Base-by-base conservation (phyloP, 2,888 invertebrate genomes). In the Cistogaster globosa region DNA sequence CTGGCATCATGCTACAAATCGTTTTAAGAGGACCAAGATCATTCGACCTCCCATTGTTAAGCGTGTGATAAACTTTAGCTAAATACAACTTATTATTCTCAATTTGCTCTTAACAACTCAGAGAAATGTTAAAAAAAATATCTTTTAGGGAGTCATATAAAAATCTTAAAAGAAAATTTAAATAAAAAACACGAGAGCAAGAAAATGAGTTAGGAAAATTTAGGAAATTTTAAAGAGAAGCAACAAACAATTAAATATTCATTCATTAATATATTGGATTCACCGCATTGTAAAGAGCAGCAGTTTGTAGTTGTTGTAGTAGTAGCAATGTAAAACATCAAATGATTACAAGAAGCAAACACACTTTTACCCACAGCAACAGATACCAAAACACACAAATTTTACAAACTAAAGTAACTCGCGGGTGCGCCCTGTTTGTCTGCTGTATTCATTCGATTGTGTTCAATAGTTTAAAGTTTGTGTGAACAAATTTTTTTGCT, bases 361-460 rank as follows among this genome's bases (percentile, higher is more conserved):
- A 86, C 83, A 88, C 88, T 87, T 87, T 51, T 26, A 55, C 20
- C 55, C n/a, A 14, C 58, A 45, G 18, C 45, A 22, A 63, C 48
- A 72, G 16, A 79, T 57, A 57, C 45, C n/a, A 4, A 18, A 26
- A 22, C 18, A 72, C 65, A 74, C 26, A 42, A n/a, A n/a, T 8
- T 20, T 20, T 26, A 42, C 53, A 26, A 71, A 71, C 58, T 86
- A 88, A 90, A 89, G 90, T 89, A 87, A 89, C 88, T 90, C 89
- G 90, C 90, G 90, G 90, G 90, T 91, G 90, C 91, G 91, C 91
- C 90, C 79, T 88, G 86, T 87, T 87, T 81, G 80, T 75, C 68
- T 42, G 60, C 20, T 53, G 26, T 69, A 57, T 74, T 77, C 62
- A 72, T 77, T 68, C 36, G 53, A 58, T 81, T 81, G 68, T 74